phyloP scores from a whole-genome alignment of 2,888 invertebrate genomes.

The Campoletis raptor region DNA sequence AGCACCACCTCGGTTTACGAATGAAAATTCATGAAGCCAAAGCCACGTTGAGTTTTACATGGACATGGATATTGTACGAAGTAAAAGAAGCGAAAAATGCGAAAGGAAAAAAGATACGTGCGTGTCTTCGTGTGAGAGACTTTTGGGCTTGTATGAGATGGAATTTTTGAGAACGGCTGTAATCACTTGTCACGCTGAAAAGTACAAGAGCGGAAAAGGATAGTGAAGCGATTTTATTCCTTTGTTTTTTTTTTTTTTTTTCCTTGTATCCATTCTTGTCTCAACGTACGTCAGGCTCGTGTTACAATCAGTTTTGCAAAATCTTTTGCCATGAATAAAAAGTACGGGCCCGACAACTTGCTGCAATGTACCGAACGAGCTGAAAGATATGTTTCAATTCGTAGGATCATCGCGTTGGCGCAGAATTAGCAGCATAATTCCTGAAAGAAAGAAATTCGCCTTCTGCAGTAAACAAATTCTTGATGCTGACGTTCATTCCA shows the following conservation, averaged over 20 bases:
- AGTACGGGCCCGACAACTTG: background rate
- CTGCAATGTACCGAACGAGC: background rate
- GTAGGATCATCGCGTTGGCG: slow-evolving; percentile 12
- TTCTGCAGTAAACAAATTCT: background rate
- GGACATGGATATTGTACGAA: background rate
- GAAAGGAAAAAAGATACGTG: slow-evolving; percentile 29
- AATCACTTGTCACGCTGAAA: slow-evolving; percentile 57
- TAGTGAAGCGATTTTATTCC: background rate
- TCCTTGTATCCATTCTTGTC: background rate
- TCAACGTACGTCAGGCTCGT: background rate
- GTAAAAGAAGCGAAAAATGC: slow-evolving; percentile 9
- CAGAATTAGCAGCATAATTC: background rate
- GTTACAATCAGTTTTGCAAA: slow-evolving; percentile 28
- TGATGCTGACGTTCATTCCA: background rate
- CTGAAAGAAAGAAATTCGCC: background rate
- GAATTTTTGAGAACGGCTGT: slow-evolving; percentile 50
- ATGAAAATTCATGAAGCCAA: slow-evolving; percentile 65
- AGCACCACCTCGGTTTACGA: slow-evolving; percentile 55
- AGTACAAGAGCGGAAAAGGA: background rate
- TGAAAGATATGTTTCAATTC: background rate
- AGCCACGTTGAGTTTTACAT: slow-evolving; percentile 32
- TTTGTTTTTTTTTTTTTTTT: background rate
- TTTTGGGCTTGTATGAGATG: slow-evolving; percentile 45
- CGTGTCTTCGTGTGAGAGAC: slow-evolving; percentile 14
- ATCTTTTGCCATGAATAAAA: slow-evolving; percentile 5